These are phyloP conservation scores for Dipus sagitta DNA, from an alignment of 2,797 vertebrate genomes.

Conservation along the genomic window DNA sequence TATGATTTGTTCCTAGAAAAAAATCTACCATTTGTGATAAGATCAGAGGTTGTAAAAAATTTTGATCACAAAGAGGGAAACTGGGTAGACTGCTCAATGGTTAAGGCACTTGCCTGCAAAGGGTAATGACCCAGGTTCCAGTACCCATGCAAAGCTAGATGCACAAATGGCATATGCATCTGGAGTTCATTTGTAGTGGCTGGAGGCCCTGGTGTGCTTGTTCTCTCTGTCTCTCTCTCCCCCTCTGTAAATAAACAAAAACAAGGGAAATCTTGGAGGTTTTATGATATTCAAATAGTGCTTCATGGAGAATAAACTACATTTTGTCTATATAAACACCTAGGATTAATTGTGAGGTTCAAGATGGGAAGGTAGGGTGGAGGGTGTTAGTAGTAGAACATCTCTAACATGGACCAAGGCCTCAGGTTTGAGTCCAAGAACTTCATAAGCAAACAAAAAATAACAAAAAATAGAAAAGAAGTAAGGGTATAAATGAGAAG, in stretches of 20 bases:
- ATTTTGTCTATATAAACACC: not conserved
- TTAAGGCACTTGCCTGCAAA: too few relatives aligned
- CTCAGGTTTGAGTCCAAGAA: not conserved
- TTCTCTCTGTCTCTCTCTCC: too few relatives aligned
- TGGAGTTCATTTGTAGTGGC: too few relatives aligned
- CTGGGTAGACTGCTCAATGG: too few relatives aligned
- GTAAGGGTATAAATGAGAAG: not conserved
- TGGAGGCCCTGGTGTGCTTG: too few relatives aligned
- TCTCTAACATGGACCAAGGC: not conserved
- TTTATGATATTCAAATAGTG: not conserved
- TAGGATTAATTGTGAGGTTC: not conserved
- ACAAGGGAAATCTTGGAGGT: not conserved
- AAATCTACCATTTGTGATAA: not conserved
- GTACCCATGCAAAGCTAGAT: too few relatives aligned
- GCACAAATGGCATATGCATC: too few relatives aligned
- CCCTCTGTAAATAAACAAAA: too few relatives aligned
- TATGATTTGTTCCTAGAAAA: not conserved
- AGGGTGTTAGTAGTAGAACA: too few relatives aligned
- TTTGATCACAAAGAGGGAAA: not conserved
- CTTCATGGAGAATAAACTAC: not conserved
- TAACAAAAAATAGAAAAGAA: not conserved
- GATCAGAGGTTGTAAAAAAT: not conserved
- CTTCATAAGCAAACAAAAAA: not conserved
- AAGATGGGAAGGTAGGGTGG: not conserved
- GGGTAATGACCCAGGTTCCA: too few relatives aligned